Evolutionary conservation across 92 coral and sea anemone species (phyloP), one percentile per base, ranked within the genome.

Genomic region (Siderastrea radians): DNA sequence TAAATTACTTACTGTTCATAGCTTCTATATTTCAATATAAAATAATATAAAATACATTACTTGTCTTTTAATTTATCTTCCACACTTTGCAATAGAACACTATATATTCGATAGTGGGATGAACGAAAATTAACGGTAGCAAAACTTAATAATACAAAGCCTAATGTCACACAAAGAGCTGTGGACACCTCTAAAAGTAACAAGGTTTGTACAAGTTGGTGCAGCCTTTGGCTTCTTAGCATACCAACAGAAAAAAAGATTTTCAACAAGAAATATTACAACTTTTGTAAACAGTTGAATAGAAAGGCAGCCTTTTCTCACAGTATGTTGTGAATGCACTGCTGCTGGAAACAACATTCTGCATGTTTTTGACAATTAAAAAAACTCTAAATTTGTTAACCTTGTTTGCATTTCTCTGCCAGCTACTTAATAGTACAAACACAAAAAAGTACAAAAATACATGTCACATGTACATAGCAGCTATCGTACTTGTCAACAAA

Each of bases 41-140:
- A 84, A 84, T 84, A 84, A 84, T 74, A 84, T 84, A 84, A 84
- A 84, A 84, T 84, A 84, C 87, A 84, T 84, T 48, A 72, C 87
- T 83, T 60, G 80, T 74, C 73, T 73, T 84, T 58, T 26, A 77
- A 73, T 84, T 73, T 72, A 73, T 61, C 73, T 74, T 73, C 73
- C 59, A 49, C 87, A 84, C 81, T 73, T 64, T 73, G 53, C 62
- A 73, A 72, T 61, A 74, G 87, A 73, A 74, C 87, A 84, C 81
- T 84, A 60, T 84, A 62, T 61, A 72, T 62, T 72, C 49, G 61
- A 73, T 49, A 38, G 68, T 63, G 77, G 58, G 53, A 57, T n/a
- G 69, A 59, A 45, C 17, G 74, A 49, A 74, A 84, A 84, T 62
- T 61, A 63, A 54, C 60, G 6, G 77, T 84, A 73, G 4, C 73